Percentiles rank a stretch among this genome's conserved stretches.
Evolutionary conservation across 2,888 invertebrate species (phyloP).

Genomic region (Mallateleia sp.): DNA sequence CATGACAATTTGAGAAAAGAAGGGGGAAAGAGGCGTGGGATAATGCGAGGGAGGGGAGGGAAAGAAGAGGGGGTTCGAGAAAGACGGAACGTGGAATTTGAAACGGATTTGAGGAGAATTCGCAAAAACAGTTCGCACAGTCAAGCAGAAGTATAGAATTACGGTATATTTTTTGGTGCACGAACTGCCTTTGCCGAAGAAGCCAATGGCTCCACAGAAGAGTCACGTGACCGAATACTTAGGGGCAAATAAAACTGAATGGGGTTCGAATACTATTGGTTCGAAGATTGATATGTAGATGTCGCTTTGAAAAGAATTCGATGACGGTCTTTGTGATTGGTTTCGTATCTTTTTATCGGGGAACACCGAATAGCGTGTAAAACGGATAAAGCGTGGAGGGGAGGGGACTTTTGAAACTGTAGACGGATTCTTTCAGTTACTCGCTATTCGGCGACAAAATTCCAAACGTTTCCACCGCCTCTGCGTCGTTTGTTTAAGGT

Average conservation of each 20-base stretch:
- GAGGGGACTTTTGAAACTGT: conserved; percentile 12
- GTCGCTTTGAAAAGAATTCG: conserved; percentile 54
- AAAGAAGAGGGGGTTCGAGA: neutral
- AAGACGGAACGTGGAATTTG: conserved; percentile 9
- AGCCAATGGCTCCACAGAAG: neutral
- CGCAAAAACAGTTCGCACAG: too few species aligned
- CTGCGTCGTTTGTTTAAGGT: conserved; percentile 64
- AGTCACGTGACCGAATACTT: neutral
- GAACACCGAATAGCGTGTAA: conserved; percentile 50
- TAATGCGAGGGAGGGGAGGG: neutral
- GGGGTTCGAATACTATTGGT: conserved; percentile 35
- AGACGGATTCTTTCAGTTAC: conserved; percentile 58
- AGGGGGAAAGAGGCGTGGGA: too few species aligned
- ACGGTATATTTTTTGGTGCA: too few species aligned
- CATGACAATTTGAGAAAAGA: conserved; percentile 65
- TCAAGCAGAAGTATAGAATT: too few species aligned
- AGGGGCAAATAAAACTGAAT: conserved; percentile 9
- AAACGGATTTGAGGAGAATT: too few species aligned
- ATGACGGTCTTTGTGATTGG: conserved; percentile 16
- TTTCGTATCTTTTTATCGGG: conserved; percentile 9
- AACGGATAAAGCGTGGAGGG: conserved; percentile 32
- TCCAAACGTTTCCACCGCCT: conserved; percentile 49
- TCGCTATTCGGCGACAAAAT: conserved; percentile 51
- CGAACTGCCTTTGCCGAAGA: too few species aligned
- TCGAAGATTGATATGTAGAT: too few species aligned